Percentiles rank a stretch among this genome's conserved stretches.
Conservation (phyloP, 2,888 invertebrate genomes). For the Volucella inflata region DNA sequence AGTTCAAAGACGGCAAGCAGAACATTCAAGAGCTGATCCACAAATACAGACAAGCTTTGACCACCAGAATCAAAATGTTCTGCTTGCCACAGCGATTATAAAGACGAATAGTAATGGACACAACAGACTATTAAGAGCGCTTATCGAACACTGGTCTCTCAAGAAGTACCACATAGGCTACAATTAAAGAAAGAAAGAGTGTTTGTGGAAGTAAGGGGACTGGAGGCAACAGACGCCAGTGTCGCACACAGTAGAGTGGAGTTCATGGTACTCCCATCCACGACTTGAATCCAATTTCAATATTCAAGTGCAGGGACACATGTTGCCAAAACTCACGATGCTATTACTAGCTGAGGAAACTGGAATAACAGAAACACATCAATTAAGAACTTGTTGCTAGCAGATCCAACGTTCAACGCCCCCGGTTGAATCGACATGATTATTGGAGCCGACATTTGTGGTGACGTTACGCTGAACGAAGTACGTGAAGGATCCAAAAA, state of each 20-base stretch:
- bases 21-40: neutral
- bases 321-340: conserved; percentile 7
- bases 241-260: no score
- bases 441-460: no score
- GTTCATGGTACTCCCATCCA: no score
- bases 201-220: conserved; percentile 1
- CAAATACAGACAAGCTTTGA: conserved; percentile 3
- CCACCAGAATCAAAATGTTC: neutral
- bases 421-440: no score
- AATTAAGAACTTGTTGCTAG: no score
- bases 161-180: conserved; percentile 13
- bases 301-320: neutral
- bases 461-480: no score
- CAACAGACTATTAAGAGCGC: conserved; percentile 4
- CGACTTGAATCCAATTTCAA: neutral
- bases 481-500: no score
- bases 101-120: neutral
- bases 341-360: conserved; percentile 1
- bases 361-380: neutral
- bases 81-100: conserved; percentile 29
- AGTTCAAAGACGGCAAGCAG: neutral
- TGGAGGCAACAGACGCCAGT: conserved; percentile 1
- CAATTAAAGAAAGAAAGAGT: neutral
- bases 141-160: conserved; percentile 9
- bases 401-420: no score